A percentile compares a stretch with the other conserved stretches of the same genome.
Conservation (phyloP, 2,888 invertebrate genomes). For the Baccha elongata region DNA sequence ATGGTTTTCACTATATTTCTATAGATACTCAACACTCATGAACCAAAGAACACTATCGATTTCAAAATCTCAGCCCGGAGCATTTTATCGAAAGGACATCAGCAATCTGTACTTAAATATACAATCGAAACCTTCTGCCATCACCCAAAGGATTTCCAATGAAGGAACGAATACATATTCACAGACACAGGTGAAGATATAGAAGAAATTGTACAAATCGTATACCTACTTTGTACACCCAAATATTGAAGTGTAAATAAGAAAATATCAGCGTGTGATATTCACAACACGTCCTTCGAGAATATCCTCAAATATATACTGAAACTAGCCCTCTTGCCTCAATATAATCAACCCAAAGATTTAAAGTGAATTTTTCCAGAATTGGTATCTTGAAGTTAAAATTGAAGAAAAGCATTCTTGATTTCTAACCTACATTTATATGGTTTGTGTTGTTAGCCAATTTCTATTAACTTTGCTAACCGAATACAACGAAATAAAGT, state of each 20-base stretch:
- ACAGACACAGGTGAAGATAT: neutral
- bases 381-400: constrained; percentile 30
- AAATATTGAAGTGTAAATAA: constrained; percentile 65
- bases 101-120: constrained; percentile 11
- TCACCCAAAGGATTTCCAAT: constrained; percentile 18
- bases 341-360: neutral
- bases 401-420: constrained; percentile 30
- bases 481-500: constrained; percentile 44
- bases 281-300: constrained; percentile 49
- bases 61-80: constrained; percentile 29
- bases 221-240: constrained; percentile 16
- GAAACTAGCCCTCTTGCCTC: neutral
- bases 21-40: constrained; percentile 38
- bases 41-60: constrained; percentile 60
- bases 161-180: neutral
- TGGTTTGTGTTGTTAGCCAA: constrained; percentile 62
- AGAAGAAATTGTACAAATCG: constrained; percentile 15
- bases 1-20: constrained; percentile 3
- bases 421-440: constrained; percentile 23
- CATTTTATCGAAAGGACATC: constrained; percentile 23
- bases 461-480: constrained; percentile 70
- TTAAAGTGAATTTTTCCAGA: constrained; percentile 9
- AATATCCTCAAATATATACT: constrained; percentile 5
- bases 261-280: constrained; percentile 58
- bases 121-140: constrained; percentile 6